Conservation (phyloP, 2,113 vertebrate species). For the Datnioides undecimradiatus region DNA sequence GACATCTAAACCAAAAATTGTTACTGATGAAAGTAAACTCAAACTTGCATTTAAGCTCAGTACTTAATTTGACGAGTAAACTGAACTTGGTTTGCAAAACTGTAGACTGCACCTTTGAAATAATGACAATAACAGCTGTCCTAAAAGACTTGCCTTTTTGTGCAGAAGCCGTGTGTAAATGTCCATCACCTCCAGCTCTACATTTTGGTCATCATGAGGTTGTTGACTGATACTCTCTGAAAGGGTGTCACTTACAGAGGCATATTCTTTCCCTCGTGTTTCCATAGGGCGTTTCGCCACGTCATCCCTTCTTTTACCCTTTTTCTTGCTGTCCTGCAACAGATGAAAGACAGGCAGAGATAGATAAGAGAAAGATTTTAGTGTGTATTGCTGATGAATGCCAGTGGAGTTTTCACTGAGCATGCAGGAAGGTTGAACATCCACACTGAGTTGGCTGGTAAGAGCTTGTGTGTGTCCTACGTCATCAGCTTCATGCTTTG, state of each 20-base stretch:
- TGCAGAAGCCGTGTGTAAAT: constrained; percentile 63
- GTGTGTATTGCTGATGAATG: neutral
- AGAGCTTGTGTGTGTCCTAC: neutral
- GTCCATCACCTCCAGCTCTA: neutral
- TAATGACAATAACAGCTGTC: neutral
- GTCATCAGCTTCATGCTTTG: neutral
- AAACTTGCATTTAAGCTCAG: too few relatives aligned
- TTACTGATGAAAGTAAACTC: too few relatives aligned
- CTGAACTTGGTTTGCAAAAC: too few relatives aligned
- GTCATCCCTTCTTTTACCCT: constrained; percentile 69
- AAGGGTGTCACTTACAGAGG: neutral
- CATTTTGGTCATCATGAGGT: neutral
- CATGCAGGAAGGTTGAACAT: neutral
- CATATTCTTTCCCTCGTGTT: constrained; percentile 9
- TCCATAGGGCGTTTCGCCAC: constrained; percentile 11
- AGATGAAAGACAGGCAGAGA: neutral
- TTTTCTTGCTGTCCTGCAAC: constrained; percentile 81
- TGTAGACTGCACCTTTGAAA: neutral
- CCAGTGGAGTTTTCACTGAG: neutral
- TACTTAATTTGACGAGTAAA: too few relatives aligned
- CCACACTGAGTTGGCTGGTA: neutral
- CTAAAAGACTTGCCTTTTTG: constrained; percentile 51
- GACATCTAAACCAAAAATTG: too few relatives aligned
- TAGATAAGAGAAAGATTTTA: neutral
- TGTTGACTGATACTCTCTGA: neutral